Conservation (phyloP, 2,888 invertebrate genomes). For the Eupithecia exiguata region DNA sequence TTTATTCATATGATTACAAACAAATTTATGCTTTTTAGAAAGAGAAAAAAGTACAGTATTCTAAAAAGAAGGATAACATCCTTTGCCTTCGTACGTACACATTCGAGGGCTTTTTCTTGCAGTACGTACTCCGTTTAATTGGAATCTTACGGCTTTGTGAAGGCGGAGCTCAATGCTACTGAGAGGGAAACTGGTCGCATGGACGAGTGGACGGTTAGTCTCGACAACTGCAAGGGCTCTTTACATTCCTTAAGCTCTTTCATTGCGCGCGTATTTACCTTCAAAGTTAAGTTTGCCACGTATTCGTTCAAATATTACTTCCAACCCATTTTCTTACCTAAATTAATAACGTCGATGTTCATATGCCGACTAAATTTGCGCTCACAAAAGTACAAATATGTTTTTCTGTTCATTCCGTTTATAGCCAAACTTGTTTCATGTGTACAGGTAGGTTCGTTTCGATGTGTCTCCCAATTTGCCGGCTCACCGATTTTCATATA, state of each 20-base stretch:
- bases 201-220: neutral
- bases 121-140: slow-evolving; percentile 22
- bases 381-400: slow-evolving; percentile 18
- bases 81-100: neutral
- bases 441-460: slow-evolving; percentile 31
- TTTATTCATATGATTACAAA: neutral
- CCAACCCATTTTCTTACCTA: neutral
- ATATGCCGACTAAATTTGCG: neutral
- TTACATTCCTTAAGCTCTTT: slow-evolving; percentile 9
- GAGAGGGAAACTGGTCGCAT: neutral
- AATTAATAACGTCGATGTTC: slow-evolving; percentile 4
- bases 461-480: slow-evolving; percentile 57
- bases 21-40: neutral
- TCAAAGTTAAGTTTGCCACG: neutral
- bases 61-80: slow-evolving; percentile 10
- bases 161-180: neutral
- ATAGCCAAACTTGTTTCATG: slow-evolving; percentile 34
- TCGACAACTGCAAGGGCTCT: slow-evolving; percentile 7
- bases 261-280: slow-evolving; percentile 4
- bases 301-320: neutral
- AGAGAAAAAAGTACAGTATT: neutral
- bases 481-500: slow-evolving; percentile 51
- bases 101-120: neutral
- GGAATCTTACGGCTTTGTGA: slow-evolving; percentile 15
- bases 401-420: slow-evolving; percentile 36